A percentile compares a stretch with the other conserved stretches of the same genome.
These are phyloP conservation scores for Mormyrus iriodes DNA, from an alignment of 2,113 vertebrate genomes.

Conservation along the genomic window DNA sequence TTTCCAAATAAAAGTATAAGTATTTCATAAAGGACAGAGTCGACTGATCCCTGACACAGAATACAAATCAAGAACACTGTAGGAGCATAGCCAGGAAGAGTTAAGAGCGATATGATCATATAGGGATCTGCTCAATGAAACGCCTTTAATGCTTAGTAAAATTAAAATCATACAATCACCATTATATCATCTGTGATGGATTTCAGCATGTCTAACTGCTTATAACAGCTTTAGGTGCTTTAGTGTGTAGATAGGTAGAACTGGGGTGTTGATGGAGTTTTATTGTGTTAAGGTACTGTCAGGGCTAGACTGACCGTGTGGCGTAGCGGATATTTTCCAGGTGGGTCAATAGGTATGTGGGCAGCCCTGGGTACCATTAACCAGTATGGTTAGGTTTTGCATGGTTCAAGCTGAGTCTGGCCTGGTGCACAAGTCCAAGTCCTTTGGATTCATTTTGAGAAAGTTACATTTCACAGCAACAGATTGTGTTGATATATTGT, in stretches of 20 bases:
- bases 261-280: neutral
- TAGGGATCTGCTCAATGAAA: neutral
- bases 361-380: neutral
- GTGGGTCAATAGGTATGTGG: neutral
- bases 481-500: neutral
- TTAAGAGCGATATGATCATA: constrained; percentile 10
- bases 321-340: neutral
- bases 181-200: neutral
- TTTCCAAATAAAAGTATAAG: neutral
- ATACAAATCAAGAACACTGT: neutral
- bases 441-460: neutral
- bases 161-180: neutral
- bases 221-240: neutral
- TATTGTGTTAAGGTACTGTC: neutral
- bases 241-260: neutral
- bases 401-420: neutral
- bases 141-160: neutral
- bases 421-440: neutral
- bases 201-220: neutral
- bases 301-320: neutral
- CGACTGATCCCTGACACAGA: constrained; percentile 18
- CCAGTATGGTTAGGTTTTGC: neutral
- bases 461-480: neutral
- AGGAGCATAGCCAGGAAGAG: neutral
- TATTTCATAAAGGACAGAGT: neutral